Percentiles rank a stretch among this genome's conserved stretches.
phyloP scores from a whole-genome alignment of 2,797 vertebrate genomes.

The Macropus fuliginosus region DNA sequence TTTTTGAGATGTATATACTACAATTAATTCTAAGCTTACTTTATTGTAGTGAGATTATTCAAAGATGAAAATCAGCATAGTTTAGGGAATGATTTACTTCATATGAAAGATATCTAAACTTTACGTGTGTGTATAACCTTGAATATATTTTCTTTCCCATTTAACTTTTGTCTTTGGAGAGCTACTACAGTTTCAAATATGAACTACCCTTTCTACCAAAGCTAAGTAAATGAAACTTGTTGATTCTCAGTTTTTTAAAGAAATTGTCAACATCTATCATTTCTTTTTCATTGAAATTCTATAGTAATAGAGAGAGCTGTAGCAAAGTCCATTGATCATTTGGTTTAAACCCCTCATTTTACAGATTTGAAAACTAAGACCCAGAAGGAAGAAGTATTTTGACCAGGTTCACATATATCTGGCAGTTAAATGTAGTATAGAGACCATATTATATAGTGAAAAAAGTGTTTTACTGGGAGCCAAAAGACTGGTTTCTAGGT shows the following conservation, averaged over 20 bases:
- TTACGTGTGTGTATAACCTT: not conserved
- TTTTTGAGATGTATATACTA: too few relatives aligned
- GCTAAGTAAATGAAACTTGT: too few relatives aligned
- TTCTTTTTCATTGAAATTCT: not conserved
- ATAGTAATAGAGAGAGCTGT: not conserved
- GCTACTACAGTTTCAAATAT: not conserved
- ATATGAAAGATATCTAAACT: not conserved
- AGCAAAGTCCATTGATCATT: not conserved
- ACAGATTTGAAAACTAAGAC: not conserved
- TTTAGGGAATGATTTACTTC: not conserved
- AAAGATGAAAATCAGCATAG: not conserved
- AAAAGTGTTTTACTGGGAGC: too few relatives aligned
- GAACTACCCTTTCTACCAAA: not conserved
- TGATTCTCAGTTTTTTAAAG: not conserved
- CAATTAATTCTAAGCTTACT: too few relatives aligned
- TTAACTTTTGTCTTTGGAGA: not conserved
- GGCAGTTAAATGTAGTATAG: not conserved
- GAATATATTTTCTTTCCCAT: not conserved
- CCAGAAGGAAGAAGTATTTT: not conserved
- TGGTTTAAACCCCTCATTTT: not conserved
- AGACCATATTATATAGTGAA: too few relatives aligned
- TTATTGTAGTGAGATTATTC: too few relatives aligned
- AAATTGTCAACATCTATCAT: not conserved
- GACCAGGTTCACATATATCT: not conserved
- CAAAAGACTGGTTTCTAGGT: not conserved